Percentiles rank a stretch among this genome's conserved stretches.
Evolutionary conservation across 1,140 invertebrate genomes (phyloP).

Genomic region (Apis florea): DNA sequence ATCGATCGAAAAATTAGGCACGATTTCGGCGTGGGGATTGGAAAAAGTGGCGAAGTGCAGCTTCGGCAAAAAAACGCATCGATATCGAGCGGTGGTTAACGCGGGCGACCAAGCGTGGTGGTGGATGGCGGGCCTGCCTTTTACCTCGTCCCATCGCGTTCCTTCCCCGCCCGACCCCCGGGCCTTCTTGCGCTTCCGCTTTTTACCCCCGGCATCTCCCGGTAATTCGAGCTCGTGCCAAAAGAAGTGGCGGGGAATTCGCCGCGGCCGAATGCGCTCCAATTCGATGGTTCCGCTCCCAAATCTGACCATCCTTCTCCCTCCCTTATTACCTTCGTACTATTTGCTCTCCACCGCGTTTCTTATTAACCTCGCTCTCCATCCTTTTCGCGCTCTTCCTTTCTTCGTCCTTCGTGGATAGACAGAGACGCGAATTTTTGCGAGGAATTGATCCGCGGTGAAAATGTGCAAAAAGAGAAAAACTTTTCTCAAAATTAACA

Average conservation of each 20-base stretch:
- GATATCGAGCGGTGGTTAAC: constrained; percentile 62
- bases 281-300: constrained; percentile 60
- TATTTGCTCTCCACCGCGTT: constrained; percentile 47
- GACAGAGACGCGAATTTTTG: too few relatives aligned
- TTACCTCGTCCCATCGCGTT: constrained; percentile 16
- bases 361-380: constrained; percentile 6
- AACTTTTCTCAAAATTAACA: too few relatives aligned
- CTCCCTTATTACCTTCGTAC: constrained; percentile 47
- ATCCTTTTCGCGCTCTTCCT: neutral
- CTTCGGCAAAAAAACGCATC: neutral
- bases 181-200: constrained; percentile 38
- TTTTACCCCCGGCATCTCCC: constrained; percentile 28
- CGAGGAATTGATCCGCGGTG: too few relatives aligned
- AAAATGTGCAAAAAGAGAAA: too few relatives aligned
- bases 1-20: neutral
- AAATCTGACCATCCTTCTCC: constrained; percentile 42
- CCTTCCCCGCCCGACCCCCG: neutral
- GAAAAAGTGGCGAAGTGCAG: constrained; percentile 45
- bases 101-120: constrained; percentile 65
- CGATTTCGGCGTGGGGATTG: constrained; percentile 13
- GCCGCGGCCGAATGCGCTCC: constrained; percentile 50
- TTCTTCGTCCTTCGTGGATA: neutral
- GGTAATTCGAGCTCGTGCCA: constrained; percentile 71
- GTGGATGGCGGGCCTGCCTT: constrained; percentile 47
- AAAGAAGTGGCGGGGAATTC: constrained; percentile 65